These are phyloP conservation scores for Myathropa florea DNA, from an alignment of 2,888 invertebrate genomes.

Conservation along the genomic window DNA sequence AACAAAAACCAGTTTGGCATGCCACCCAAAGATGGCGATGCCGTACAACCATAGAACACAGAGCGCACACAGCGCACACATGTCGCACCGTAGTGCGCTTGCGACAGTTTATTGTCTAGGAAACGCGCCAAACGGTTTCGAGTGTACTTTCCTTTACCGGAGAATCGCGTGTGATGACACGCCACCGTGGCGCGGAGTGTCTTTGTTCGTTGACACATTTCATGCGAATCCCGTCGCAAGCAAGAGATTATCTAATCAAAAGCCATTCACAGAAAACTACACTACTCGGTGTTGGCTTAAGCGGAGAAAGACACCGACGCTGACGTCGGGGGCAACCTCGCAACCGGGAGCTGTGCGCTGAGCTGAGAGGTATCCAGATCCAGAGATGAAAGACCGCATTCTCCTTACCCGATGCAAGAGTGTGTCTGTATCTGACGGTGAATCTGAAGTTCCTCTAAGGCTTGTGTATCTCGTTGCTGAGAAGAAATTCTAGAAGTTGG, in stretches of 20 bases:
- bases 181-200: slow-evolving; percentile 14
- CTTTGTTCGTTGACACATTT: slow-evolving; percentile 39
- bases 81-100: slow-evolving; percentile 25
- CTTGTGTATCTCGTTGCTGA: neutral
- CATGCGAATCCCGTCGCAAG: slow-evolving; percentile 4
- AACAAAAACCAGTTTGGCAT: slow-evolving; percentile 35
- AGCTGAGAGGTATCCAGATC: neutral
- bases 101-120: slow-evolving; percentile 55
- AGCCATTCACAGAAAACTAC: slow-evolving; percentile 20
- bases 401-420: neutral
- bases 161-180: slow-evolving; percentile 44
- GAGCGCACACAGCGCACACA: slow-evolving; percentile 7
- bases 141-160: slow-evolving; percentile 58
- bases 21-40: slow-evolving; percentile 55
- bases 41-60: neutral
- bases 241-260: slow-evolving; percentile 24
- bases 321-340: too few species aligned
- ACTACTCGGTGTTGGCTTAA: neutral
- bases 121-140: slow-evolving; percentile 29
- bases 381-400: slow-evolving; percentile 43
- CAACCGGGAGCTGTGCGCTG: too few species aligned
- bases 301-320: slow-evolving; percentile 9
- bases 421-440: neutral
- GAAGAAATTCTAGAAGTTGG: slow-evolving; percentile 43
- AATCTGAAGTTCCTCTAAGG: neutral